Evolutionary conservation across 2,797 vertebrate species (phyloP), one percentile per base, ranked within the genome.

Genomic region (Esox lucius): DNA sequence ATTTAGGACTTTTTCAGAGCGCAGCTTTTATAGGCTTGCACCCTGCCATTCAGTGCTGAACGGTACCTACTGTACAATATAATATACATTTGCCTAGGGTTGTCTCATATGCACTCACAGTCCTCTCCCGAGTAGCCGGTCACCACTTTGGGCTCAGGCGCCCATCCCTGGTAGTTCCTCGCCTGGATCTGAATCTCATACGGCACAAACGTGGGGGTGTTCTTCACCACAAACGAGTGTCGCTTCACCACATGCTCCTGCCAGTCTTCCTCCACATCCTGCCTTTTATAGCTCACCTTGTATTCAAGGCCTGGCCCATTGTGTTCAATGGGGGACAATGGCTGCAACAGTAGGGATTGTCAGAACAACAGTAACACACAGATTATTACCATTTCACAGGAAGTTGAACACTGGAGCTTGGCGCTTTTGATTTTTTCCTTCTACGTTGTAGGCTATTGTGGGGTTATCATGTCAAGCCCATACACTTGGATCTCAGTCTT

Each of bases 101-200:
- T 46, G 12, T 13, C 42, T 46, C 12, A 11, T 1, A 5, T 46
- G 12, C 68, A 95, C 96, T 96, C 88, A 99, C 98, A 93, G 7
- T 99, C 98, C 80, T 99, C 98, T 87, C 97, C 97, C 0, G 98
- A 98, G 84, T 96, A 97, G 0, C 96, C 95, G 0, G 88, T 90
- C 80, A 95, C 90, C 24, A 95, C n/a, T 26, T 86, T 92, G 3
- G 98, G 97, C 2, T 95, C 95, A 0, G 98, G 98, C 12, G 92
- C 97, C 28, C 93, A 91, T 35, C 97, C 98, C 22, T 96, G 89
- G 35, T 91, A 90, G 76, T 99, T 99, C 70, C 89, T 88, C 0
- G 96, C 93, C 81, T 98, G 97, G 70, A 99, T 95, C 83, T 95
- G 96, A 85, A 99, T 95, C 79, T 99, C 96, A 0, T 97, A 99